A percentile compares a stretch with the other conserved stretches of the same genome.
Conservation (phyloP, 2,797 vertebrate species). For the Limnodromus scolopaceus region DNA sequence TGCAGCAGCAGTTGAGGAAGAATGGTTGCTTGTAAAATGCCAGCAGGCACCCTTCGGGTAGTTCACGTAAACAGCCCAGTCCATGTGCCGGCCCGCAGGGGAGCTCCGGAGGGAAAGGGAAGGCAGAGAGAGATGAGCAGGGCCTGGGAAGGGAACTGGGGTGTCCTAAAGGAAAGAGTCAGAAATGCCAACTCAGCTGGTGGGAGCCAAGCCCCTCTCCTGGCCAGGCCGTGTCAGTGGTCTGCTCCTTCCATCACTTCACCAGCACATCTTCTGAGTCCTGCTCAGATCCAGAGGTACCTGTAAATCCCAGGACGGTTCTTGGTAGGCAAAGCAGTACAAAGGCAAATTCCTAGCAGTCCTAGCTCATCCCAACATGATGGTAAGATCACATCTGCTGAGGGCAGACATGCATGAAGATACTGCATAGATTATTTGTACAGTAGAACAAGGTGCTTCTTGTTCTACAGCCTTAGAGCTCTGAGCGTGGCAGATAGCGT, state of each 20-base stretch:
- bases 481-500: fast-evolving
- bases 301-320: background rate
- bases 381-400: background rate
- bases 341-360: background rate
- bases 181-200: background rate
- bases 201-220: background rate
- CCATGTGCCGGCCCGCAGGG: background rate
- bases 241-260: background rate
- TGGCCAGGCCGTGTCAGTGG: background rate
- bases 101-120: background rate
- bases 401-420: background rate
- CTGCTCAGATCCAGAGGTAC: background rate
- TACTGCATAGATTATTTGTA: background rate
- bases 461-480: background rate
- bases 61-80: background rate
- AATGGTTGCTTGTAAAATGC: slow-evolving; percentile 34
- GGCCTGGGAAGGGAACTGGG: background rate
- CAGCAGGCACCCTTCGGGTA: slow-evolving; percentile 8
- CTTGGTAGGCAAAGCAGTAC: background rate
- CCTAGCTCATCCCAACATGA: background rate
- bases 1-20: slow-evolving; percentile 33
- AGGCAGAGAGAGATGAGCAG: background rate
- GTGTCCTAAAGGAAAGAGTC: background rate
- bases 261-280: background rate
- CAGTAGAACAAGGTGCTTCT: background rate